phyloP scores from a whole-genome alignment of 2,888 invertebrate genomes.

The Harmothoe impar region DNA sequence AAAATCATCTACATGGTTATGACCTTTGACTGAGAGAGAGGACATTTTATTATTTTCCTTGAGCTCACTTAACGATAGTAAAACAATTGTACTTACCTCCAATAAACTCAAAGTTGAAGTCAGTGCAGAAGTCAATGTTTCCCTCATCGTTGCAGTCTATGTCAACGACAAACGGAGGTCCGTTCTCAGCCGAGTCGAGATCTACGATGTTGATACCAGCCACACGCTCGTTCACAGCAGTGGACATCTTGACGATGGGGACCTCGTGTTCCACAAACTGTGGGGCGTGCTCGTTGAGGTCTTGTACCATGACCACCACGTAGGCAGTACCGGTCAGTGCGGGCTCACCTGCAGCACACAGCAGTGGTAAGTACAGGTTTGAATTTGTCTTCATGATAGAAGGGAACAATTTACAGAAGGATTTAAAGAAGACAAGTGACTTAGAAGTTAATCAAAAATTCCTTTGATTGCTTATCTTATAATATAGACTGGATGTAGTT shows the following conservation, averaged over 20 bases:
- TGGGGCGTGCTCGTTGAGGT: constrained; percentile 98
- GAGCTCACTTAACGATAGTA: neutral
- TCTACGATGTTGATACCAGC: constrained; percentile 74
- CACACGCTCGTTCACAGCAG: constrained; percentile 84
- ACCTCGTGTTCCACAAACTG: constrained; percentile 88
- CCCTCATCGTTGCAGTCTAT: constrained; percentile 67
- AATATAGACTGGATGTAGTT: too few species aligned
- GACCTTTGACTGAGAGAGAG: too few species aligned
- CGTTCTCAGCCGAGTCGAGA: constrained; percentile 78
- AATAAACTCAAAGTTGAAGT: constrained; percentile 20
- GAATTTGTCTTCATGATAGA: too few species aligned
- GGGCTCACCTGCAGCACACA: constrained; percentile 74
- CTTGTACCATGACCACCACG: constrained; percentile 94
- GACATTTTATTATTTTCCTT: neutral
- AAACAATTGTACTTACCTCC: neutral
- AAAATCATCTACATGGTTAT: neutral
- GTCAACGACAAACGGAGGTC: constrained; percentile 89
- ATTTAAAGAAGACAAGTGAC: neutral
- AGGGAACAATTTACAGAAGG: too few species aligned
- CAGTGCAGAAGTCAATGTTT: constrained; percentile 42
- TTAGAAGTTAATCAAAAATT: too few species aligned
- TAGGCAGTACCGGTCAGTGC: constrained; percentile 91
- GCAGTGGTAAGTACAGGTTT: too few species aligned
- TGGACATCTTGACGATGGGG: neutral
- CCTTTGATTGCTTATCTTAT: too few species aligned